Conservation (phyloP, 2,888 invertebrate species). For the Dyspetes luteomarginatus region DNA sequence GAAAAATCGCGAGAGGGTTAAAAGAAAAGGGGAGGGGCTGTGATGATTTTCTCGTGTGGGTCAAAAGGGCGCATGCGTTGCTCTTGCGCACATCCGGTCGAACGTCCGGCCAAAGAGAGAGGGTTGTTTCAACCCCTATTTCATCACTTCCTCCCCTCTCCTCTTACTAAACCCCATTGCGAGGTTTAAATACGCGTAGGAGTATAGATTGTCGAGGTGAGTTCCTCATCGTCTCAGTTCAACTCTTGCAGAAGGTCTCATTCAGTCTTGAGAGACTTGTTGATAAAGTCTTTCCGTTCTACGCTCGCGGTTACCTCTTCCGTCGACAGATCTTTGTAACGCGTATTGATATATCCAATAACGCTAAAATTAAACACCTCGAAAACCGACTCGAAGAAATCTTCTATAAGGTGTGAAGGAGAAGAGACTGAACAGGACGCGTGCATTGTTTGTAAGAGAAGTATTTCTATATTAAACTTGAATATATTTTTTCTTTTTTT, state of each 20-base stretch:
- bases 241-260: constrained; percentile 73
- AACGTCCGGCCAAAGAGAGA: background rate
- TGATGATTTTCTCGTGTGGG: background rate
- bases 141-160: constrained; percentile 47
- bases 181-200: constrained; percentile 69
- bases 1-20: constrained; percentile 24
- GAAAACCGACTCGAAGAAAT: background rate
- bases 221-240: constrained; percentile 74
- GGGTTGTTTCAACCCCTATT: constrained; percentile 8
- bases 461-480: no score
- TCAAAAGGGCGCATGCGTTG: constrained; percentile 29
- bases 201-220: constrained; percentile 79
- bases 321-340: background rate
- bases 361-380: background rate
- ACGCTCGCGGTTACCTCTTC: background rate
- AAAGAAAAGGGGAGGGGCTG: background rate
- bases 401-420: constrained; percentile 10
- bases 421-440: constrained; percentile 33
- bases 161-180: background rate
- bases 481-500: no score
- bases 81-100: constrained; percentile 31
- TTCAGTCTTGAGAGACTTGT: constrained; percentile 73
- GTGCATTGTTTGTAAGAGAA: constrained; percentile 49
- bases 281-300: constrained; percentile 64
- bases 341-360: background rate